phyloP scores from a whole-genome alignment of 2,888 invertebrate genomes.

The Leptopilina myrica region DNA sequence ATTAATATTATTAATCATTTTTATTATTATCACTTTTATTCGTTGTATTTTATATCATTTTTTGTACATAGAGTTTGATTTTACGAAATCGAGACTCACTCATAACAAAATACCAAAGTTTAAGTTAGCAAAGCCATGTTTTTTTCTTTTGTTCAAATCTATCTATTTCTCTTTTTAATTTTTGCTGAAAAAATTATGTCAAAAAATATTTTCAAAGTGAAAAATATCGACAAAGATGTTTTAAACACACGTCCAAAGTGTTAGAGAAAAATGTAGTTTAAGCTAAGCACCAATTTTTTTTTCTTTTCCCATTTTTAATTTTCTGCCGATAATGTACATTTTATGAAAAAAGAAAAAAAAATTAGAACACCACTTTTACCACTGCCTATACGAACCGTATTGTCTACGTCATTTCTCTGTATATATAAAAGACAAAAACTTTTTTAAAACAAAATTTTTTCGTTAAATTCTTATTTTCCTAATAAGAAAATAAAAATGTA shows the following conservation, averaged over 20 bases:
- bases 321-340: slow-evolving; percentile 22
- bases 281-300: slow-evolving; percentile 48
- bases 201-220: no score
- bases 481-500: background rate
- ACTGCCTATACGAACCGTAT: slow-evolving; percentile 66
- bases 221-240: background rate
- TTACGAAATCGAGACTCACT: slow-evolving; percentile 61
- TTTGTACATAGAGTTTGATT: slow-evolving; percentile 56
- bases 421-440: background rate
- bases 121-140: slow-evolving; percentile 68
- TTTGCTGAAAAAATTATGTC: no score
- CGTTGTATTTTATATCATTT: slow-evolving; percentile 63
- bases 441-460: slow-evolving; percentile 24
- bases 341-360: slow-evolving; percentile 29
- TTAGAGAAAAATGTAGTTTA: slow-evolving; percentile 47
- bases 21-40: slow-evolving; percentile 50
- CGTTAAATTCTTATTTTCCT: background rate
- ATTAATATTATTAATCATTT: slow-evolving; percentile 55
- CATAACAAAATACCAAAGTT: slow-evolving; percentile 75
- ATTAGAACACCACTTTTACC: slow-evolving; percentile 60
- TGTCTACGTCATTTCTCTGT: slow-evolving; percentile 43
- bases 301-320: background rate
- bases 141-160: slow-evolving; percentile 62
- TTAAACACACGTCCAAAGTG: slow-evolving; percentile 43
- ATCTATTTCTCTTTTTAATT: slow-evolving; percentile 54